A percentile compares a stretch with the other conserved stretches of the same genome.
Conservation (phyloP, 2,888 invertebrate species). For the Aporophyla lueneburgensis region DNA sequence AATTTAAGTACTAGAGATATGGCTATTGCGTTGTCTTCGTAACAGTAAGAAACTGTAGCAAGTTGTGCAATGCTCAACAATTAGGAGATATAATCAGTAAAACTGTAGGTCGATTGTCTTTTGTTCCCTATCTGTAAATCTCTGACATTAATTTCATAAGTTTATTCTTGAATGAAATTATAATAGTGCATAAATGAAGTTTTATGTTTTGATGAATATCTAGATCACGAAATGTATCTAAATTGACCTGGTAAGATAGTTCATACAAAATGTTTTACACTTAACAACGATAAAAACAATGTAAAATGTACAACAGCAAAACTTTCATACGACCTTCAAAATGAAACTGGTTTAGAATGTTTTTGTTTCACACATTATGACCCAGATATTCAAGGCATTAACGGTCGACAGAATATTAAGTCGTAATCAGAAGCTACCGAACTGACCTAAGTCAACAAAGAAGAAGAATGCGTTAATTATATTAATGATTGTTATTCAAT, state of each 20-base stretch:
- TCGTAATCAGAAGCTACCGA: neutral
- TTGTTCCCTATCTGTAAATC: constrained; percentile 37
- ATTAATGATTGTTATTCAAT: neutral
- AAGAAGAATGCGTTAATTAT: neutral
- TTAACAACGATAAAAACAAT: constrained; percentile 15
- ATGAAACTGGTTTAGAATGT: constrained; percentile 51
- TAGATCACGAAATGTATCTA: neutral
- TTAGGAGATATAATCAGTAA: constrained; percentile 48
- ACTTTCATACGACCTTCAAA: constrained; percentile 46
- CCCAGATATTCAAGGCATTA: constrained; percentile 39
- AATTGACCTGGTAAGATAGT: neutral
- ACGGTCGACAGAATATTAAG: constrained; percentile 1
- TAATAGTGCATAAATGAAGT: neutral
- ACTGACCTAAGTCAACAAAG: constrained; percentile 13
- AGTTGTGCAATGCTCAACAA: constrained; percentile 41
- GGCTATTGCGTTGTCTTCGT: constrained; percentile 19
- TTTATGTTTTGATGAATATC: neutral
- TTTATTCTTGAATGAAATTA: constrained; percentile 17
- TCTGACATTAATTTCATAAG: constrained; percentile 31
- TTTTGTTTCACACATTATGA: constrained; percentile 38
- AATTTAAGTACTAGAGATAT: constrained; percentile 22
- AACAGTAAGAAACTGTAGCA: constrained; percentile 31
- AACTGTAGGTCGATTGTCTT: constrained; percentile 28
- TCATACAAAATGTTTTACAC: neutral
- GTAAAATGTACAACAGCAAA: neutral